These are phyloP conservation scores for Genyomyrus donnyi DNA, from an alignment of 2,113 vertebrate genomes.

Conservation along the genomic window DNA sequence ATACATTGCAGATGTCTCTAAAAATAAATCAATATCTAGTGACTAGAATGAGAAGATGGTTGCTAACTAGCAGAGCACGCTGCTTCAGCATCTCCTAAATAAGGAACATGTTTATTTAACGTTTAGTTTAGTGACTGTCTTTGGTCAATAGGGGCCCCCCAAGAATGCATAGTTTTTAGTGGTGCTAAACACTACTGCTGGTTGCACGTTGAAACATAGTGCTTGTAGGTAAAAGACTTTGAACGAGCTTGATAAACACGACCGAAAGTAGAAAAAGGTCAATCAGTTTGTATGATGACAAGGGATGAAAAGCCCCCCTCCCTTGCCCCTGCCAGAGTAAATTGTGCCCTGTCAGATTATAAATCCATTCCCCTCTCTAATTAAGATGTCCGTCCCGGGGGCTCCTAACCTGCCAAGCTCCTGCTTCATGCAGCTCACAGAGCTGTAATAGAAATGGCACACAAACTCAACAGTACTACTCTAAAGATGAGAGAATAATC, in stretches of 20 bases:
- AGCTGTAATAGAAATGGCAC: neutral
- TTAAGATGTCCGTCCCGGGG: constrained; percentile 49
- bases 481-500: neutral
- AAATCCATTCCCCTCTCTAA: constrained; percentile 26
- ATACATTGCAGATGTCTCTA: neutral
- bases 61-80: neutral
- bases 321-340: constrained; percentile 22
- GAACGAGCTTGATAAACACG: neutral
- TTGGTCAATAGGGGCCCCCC: neutral
- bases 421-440: neutral
- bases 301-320: neutral
- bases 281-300: neutral
- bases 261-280: neutral
- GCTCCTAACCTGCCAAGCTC: constrained; percentile 34
- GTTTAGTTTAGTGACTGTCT: neutral
- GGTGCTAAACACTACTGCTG: neutral
- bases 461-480: neutral
- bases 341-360: constrained; percentile 43
- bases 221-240: neutral
- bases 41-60: neutral
- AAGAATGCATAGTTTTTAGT: neutral
- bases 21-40: neutral
- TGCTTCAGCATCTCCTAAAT: neutral
- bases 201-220: neutral
- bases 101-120: neutral